These are phyloP conservation scores for Hystrix brachyura DNA, from an alignment of 2,113 vertebrate species.

Conservation along the genomic window DNA sequence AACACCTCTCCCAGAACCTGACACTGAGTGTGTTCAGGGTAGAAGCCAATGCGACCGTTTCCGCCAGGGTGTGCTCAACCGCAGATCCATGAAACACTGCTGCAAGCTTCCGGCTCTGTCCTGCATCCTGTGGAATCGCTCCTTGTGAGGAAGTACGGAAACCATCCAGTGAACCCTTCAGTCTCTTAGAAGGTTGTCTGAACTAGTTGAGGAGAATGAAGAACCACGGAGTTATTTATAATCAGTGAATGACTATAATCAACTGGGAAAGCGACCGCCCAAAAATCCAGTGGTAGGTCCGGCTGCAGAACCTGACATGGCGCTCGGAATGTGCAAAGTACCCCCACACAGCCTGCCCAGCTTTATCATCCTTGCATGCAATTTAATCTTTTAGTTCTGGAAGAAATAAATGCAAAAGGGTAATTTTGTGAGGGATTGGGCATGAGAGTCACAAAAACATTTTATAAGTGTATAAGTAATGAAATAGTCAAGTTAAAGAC, in stretches of 20 bases:
- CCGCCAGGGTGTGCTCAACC: neutral
- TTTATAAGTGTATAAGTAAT: neutral
- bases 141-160: neutral
- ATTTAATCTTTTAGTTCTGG: neutral
- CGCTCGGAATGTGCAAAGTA: neutral
- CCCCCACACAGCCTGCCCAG: too few species aligned
- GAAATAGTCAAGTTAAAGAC: neutral
- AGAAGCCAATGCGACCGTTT: fast-evolving
- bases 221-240: neutral
- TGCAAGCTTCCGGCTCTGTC: neutral
- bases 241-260: neutral
- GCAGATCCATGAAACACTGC: neutral
- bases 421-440: neutral
- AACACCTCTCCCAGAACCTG: neutral
- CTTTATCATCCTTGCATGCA: neutral
- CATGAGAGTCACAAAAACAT: neutral
- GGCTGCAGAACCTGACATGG: neutral
- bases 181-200: neutral
- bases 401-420: neutral
- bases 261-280: neutral
- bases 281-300: neutral
- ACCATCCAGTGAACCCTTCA: neutral
- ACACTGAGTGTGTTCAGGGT: neutral
- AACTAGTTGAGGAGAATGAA: neutral
- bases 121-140: neutral